phyloP scores from a whole-genome alignment of 2,113 vertebrate genomes.

The Alligator sinensis region DNA sequence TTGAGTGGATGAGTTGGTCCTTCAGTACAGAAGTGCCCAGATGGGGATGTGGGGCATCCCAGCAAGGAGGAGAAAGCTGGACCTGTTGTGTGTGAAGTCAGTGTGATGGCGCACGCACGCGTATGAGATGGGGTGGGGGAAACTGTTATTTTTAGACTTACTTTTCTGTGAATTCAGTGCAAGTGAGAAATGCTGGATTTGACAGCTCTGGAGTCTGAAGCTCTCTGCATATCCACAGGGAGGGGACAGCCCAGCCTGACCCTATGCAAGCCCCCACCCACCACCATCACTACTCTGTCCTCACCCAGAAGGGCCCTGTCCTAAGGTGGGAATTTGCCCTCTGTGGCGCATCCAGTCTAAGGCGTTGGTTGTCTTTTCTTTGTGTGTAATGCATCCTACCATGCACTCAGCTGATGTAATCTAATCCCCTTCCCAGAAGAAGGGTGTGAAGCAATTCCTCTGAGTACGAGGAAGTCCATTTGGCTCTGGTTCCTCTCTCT shows the following conservation, averaged over 20 bases:
- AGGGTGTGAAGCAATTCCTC: background rate
- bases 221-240: background rate
- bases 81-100: constrained; percentile 25
- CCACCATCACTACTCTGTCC: background rate
- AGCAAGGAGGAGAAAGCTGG: background rate
- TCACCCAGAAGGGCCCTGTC: background rate
- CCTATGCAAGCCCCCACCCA: rapidly evolving
- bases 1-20: background rate
- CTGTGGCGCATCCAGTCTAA: background rate
- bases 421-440: background rate
- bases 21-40: rapidly evolving
- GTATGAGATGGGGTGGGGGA: constrained; percentile 46
- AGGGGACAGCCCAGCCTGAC: background rate
- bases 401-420: background rate
- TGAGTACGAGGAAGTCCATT: background rate
- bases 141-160: constrained; percentile 54
- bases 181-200: constrained; percentile 54
- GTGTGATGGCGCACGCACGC: background rate
- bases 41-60: background rate
- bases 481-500: background rate
- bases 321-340: background rate
- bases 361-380: background rate
- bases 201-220: constrained; percentile 29
- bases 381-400: background rate
- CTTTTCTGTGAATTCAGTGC: constrained; percentile 66